Percentiles rank a stretch among this genome's conserved stretches.
These are phyloP conservation scores for Ommatoiulus sabulosus DNA, from an alignment of 2,888 invertebrate genomes.

Conservation along the genomic window DNA sequence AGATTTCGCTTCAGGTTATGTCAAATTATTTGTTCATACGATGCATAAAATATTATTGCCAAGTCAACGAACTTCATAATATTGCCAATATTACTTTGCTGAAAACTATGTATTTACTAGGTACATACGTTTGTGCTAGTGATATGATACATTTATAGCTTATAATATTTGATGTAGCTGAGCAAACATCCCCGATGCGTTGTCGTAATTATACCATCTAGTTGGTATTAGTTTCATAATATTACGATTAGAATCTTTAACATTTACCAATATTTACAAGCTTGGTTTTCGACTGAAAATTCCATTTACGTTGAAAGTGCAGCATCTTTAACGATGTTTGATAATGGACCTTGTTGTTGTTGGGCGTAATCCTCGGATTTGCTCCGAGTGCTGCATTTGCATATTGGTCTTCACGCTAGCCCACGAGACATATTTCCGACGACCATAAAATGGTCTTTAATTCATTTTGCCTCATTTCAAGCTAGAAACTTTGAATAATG, in stretches of 20 bases:
- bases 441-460: conserved; percentile 17
- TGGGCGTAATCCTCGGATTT: conserved; percentile 13
- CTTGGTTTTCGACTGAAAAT: background rate
- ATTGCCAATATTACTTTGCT: no score
- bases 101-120: no score
- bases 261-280: background rate
- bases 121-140: no score
- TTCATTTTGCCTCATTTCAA: conserved; percentile 17
- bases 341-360: background rate
- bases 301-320: background rate
- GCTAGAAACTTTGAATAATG: conserved; percentile 31
- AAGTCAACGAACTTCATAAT: no score
- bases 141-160: no score
- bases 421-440: background rate
- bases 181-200: no score
- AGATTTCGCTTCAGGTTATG: no score
- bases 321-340: conserved; percentile 16
- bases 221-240: no score
- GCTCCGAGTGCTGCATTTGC: background rate
- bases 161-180: no score
- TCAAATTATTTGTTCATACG: no score
- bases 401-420: background rate
- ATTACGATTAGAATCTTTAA: background rate
- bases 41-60: no score
- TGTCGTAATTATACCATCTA: no score